Conservation (phyloP, 1,140 invertebrate genomes). For the Drosophila biarmipes region DNA sequence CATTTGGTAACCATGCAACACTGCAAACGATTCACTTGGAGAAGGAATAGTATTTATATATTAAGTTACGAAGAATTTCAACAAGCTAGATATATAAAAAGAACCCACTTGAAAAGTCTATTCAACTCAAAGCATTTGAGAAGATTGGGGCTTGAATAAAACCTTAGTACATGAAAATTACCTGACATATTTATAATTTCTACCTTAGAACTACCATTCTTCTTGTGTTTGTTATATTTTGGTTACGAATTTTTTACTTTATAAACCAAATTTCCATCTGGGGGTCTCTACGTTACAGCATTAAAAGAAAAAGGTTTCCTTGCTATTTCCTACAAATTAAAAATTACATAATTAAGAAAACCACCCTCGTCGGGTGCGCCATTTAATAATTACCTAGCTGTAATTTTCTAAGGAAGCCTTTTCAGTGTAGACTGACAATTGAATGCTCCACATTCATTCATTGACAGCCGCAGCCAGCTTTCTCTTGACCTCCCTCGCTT, state of each 20-base stretch:
- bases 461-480: slow-evolving; percentile 38
- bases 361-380: neutral
- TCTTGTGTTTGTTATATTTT: no score
- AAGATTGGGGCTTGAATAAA: no score
- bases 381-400: slow-evolving; percentile 1
- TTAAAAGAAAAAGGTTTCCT: no score
- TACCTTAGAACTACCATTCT: no score
- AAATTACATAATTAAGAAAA: neutral
- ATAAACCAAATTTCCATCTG: no score
- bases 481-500: slow-evolving; percentile 28
- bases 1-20: slow-evolving; percentile 18
- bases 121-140: no score
- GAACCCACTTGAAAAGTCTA: no score
- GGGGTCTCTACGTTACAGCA: neutral
- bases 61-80: neutral
- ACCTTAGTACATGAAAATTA: no score
- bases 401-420: slow-evolving; percentile 1
- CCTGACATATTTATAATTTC: no score
- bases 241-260: no score
- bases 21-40: slow-evolving; percentile 7
- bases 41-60: neutral
- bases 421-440: slow-evolving; percentile 40
- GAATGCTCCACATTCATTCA: slow-evolving; percentile 50
- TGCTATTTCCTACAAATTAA: neutral
- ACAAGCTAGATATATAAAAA: no score